Evolutionary conservation across 2,888 invertebrate species (phyloP).

Genomic region (Agonopterix alstromeriana): DNA sequence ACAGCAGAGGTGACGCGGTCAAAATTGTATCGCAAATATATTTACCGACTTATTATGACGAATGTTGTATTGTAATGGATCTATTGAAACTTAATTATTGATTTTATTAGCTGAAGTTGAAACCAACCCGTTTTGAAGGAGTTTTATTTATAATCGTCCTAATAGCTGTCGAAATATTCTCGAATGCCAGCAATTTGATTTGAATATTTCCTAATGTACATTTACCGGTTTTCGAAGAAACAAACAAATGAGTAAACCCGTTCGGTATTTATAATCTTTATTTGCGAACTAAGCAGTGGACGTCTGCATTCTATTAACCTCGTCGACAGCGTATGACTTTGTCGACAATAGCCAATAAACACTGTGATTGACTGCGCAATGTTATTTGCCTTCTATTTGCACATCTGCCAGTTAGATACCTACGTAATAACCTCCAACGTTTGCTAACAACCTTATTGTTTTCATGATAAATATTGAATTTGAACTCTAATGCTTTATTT

Average conservation of each 20-base stretch:
- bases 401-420: conserved; percentile 32
- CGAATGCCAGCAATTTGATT: background rate
- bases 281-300: background rate
- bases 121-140: background rate
- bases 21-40: conserved; percentile 31
- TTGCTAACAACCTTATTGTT: background rate
- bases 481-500: background rate
- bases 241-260: conserved; percentile 13
- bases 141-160: no score
- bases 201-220: conserved; percentile 3
- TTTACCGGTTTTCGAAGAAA: conserved; percentile 16
- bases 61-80: conserved; percentile 4
- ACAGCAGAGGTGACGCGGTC: conserved; percentile 17
- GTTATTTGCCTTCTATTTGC: conserved; percentile 45
- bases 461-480: background rate
- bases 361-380: conserved; percentile 44
- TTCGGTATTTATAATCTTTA: conserved; percentile 15
- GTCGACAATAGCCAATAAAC: conserved; percentile 29
- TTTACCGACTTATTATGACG: conserved; percentile 12
- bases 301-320: conserved; percentile 33
- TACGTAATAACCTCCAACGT: conserved; percentile 5
- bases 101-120: background rate
- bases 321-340: conserved; percentile 22
- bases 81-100: background rate
- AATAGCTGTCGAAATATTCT: background rate